Conservation (phyloP, 1,140 invertebrate genomes). For the Drosophila arawakana region DNA sequence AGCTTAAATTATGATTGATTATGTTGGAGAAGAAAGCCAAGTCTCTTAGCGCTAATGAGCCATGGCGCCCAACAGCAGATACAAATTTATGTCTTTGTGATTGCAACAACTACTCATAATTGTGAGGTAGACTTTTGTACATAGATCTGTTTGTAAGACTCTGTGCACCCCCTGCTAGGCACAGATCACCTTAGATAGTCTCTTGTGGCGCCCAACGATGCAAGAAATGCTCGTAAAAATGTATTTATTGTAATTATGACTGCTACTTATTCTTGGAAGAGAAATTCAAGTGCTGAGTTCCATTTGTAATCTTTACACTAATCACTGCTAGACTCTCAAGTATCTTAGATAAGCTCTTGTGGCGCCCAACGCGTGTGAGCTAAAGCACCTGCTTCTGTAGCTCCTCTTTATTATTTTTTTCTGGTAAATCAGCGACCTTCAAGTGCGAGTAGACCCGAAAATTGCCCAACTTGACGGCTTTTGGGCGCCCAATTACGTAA, state of each 20-base stretch:
- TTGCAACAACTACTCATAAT: no score
- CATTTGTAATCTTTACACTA: neutral
- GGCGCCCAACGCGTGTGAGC: neutral
- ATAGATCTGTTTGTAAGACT: no score
- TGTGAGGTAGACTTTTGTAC: no score
- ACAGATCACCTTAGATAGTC: no score
- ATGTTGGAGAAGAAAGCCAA: slow-evolving; percentile 6
- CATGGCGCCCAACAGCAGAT: neutral
- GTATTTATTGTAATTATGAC: neutral
- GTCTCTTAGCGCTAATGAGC: slow-evolving; percentile 13
- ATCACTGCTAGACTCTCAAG: neutral
- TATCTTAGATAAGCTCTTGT: neutral
- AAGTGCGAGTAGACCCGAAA: slow-evolving; percentile 4
- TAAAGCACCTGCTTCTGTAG: slow-evolving; percentile 4
- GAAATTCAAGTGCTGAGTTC: neutral
- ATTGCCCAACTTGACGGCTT: slow-evolving; percentile 35
- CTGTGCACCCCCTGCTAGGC: no score
- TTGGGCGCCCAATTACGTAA: slow-evolving; percentile 50
- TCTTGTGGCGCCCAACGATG: no score
- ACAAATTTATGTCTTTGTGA: neutral
- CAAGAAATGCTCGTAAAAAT: neutral
- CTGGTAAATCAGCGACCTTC: slow-evolving; percentile 24
- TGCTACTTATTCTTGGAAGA: neutral
- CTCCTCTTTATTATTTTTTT: neutral
- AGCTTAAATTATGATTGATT: slow-evolving; percentile 17